These are phyloP conservation scores for Oreocharis arfaki DNA, from an alignment of 2,113 vertebrate species.

Conservation along the genomic window DNA sequence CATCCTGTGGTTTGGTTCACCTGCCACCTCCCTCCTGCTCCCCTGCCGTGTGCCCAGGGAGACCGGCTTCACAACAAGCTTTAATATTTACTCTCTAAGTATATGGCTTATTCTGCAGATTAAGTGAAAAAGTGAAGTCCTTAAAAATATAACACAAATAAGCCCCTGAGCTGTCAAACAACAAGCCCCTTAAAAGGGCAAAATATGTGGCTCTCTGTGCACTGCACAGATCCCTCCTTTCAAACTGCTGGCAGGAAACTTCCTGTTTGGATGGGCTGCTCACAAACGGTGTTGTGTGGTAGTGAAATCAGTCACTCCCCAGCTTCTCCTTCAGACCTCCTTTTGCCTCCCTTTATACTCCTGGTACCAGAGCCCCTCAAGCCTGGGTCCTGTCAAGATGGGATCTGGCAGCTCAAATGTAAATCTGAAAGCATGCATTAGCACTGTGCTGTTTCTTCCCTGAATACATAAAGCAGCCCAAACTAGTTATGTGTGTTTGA, in stretches of 20 bases:
- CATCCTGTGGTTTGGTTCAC: constrained; percentile 4
- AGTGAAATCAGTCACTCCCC: background rate
- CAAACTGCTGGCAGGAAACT: constrained; percentile 36
- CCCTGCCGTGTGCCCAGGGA: background rate
- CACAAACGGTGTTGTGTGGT: constrained; percentile 18
- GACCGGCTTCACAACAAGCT: background rate
- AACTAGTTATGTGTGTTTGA: background rate
- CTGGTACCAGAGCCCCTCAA: background rate
- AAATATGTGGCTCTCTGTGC: constrained; percentile 16
- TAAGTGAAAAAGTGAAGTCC: constrained; percentile 39
- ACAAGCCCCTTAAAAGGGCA: constrained; percentile 64
- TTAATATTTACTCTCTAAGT: constrained; percentile 24
- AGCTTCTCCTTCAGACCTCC: background rate
- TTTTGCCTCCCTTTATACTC: background rate
- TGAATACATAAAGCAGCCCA: background rate
- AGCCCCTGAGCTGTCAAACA: constrained; percentile 40
- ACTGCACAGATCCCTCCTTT: constrained; percentile 51
- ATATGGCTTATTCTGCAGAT: constrained; percentile 40
- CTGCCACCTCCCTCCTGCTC: constrained; percentile 1
- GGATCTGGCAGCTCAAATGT: background rate
- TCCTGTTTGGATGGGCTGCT: constrained; percentile 51
- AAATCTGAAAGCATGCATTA: background rate
- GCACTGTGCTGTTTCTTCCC: background rate
- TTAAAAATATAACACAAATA: constrained; percentile 47
- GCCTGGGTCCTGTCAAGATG: background rate